These are phyloP conservation scores for Volucella bombylans DNA, from an alignment of 2,888 invertebrate genomes.

Conservation along the genomic window DNA sequence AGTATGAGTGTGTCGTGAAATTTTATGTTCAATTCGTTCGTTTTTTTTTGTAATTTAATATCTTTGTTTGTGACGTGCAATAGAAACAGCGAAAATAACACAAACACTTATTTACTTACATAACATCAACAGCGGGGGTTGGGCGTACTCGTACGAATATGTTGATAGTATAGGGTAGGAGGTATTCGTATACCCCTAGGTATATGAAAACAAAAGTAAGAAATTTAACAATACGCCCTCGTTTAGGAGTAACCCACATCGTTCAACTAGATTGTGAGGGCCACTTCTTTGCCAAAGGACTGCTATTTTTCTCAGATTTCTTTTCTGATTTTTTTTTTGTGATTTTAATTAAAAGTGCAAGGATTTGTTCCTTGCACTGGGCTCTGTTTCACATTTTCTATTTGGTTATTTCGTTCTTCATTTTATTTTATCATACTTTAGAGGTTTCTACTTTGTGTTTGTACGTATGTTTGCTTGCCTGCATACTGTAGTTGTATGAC, in stretches of 20 bases:
- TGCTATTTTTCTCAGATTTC: background rate
- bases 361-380: constrained; percentile 1
- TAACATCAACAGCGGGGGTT: constrained; percentile 12
- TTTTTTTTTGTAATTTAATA: constrained; percentile 30
- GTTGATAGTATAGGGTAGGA: no score
- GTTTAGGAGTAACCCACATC: constrained; percentile 27
- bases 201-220: background rate
- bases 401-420: constrained; percentile 34
- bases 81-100: constrained; percentile 44
- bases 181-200: background rate
- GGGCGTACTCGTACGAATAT: no score
- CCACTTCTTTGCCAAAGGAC: background rate
- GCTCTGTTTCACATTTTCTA: constrained; percentile 11
- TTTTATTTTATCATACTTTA: constrained; percentile 9
- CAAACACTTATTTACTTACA: constrained; percentile 51
- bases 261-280: background rate
- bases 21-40: constrained; percentile 16
- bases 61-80: constrained; percentile 36
- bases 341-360: constrained; percentile 62
- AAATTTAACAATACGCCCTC: constrained; percentile 35
- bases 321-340: constrained; percentile 10
- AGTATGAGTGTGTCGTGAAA: constrained; percentile 14
- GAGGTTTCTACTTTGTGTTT: constrained; percentile 8
- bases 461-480: background rate
- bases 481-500: background rate